Evolutionary conservation across 2,888 invertebrate genomes (phyloP).

Genomic region (Melieria picta): DNA sequence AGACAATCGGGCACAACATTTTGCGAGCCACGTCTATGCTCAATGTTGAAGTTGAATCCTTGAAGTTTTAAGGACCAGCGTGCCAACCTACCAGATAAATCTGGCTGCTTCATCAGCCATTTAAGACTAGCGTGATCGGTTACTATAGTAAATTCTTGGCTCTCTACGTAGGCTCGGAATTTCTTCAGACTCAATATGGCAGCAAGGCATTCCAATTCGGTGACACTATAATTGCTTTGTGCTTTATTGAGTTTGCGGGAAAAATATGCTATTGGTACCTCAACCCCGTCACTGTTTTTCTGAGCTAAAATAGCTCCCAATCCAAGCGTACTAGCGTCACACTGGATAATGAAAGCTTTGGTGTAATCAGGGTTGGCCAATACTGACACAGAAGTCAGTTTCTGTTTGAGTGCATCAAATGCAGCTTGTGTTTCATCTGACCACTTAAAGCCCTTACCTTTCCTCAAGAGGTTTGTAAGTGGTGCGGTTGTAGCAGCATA

Average conservation of each 20-base stretch:
- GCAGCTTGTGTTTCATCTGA: constrained; percentile 22
- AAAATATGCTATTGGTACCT: constrained; percentile 30
- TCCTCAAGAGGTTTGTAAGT: constrained; percentile 11
- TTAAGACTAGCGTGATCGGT: constrained; percentile 13
- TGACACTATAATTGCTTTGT: constrained; percentile 34
- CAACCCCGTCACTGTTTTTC: constrained; percentile 10
- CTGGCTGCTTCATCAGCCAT: constrained; percentile 23
- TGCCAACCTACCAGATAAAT: constrained; percentile 29
- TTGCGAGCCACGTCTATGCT: constrained; percentile 27
- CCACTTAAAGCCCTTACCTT: constrained; percentile 25
- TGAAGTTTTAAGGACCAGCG: constrained; percentile 34
- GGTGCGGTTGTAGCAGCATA: constrained; percentile 18
- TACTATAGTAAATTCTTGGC: constrained; percentile 23
- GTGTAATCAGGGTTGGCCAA: constrained; percentile 24
- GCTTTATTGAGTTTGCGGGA: constrained; percentile 34
- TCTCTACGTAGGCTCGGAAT: constrained; percentile 24
- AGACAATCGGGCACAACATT: constrained; percentile 32
- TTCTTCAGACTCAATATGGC: constrained; percentile 13
- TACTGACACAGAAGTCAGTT: constrained; percentile 20
- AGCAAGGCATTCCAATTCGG: constrained; percentile 27
- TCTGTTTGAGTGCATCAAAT: constrained; percentile 22
- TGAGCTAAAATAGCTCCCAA: constrained; percentile 34
- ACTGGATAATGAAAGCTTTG: constrained; percentile 35
- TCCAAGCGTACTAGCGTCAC: constrained; percentile 33
- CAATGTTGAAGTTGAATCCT: constrained; percentile 23